A percentile compares a stretch with the other conserved stretches of the same genome.
These are phyloP conservation scores for Gymnoscopelus braueri DNA, from an alignment of 2,797 vertebrate species.

Conservation along the genomic window DNA sequence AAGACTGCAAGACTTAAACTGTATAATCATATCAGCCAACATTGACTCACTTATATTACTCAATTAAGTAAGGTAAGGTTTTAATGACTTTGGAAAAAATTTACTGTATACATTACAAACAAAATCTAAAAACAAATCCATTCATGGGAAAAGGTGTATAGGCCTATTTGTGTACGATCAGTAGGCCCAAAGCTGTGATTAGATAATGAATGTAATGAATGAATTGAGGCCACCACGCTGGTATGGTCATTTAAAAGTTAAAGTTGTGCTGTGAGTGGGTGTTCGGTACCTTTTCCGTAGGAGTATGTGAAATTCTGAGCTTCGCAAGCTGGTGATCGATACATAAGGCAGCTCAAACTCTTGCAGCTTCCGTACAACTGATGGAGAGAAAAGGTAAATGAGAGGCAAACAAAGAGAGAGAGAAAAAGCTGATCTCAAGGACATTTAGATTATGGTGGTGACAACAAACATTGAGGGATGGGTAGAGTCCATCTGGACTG, in stretches of 20 bases:
- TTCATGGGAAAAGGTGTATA: too few relatives aligned
- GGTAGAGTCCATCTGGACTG: slow-evolving; percentile 49
- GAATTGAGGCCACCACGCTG: too few relatives aligned
- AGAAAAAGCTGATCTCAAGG: slow-evolving; percentile 43
- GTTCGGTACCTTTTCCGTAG: slow-evolving; percentile 92
- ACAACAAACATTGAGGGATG: slow-evolving; percentile 40
- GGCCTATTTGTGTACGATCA: too few relatives aligned
- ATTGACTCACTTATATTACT: too few relatives aligned
- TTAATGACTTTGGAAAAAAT: too few relatives aligned
- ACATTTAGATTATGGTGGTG: slow-evolving; percentile 49
- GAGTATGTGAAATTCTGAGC: slow-evolving; percentile 92
- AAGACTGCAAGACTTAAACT: too few relatives aligned
- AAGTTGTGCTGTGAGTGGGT: slow-evolving; percentile 17
- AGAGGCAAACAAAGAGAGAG: slow-evolving; percentile 28
- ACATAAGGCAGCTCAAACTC: slow-evolving; percentile 98
- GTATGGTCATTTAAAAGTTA: not conserved
- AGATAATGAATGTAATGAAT: too few relatives aligned
- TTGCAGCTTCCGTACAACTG: slow-evolving; percentile 96
- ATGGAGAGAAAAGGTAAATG: slow-evolving; percentile 37
- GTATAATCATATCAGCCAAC: too few relatives aligned
- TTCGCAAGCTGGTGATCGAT: slow-evolving; percentile 93
- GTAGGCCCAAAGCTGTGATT: too few relatives aligned
- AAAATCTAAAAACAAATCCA: too few relatives aligned
- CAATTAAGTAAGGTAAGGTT: too few relatives aligned
- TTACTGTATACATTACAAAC: too few relatives aligned